Evolutionary conservation across 1,140 invertebrate species (phyloP).

Genomic region (Zeugodacus cucurbitae): DNA sequence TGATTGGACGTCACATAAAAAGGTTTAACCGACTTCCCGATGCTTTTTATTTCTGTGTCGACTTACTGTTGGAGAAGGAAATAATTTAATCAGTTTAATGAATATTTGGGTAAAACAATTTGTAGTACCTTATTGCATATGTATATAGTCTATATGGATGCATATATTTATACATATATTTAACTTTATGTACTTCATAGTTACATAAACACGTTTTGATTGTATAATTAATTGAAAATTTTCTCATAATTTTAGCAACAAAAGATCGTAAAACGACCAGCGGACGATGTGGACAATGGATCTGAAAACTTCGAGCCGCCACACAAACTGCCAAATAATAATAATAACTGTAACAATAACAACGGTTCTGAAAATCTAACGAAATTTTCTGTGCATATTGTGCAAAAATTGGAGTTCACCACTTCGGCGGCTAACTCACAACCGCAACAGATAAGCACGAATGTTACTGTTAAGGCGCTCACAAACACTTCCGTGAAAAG

Average conservation of each 20-base stretch:
- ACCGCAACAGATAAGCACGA: conserved; percentile 90
- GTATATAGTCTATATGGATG: not conserved
- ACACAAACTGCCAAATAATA: conserved; percentile 80
- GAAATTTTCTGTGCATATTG: conserved; percentile 90
- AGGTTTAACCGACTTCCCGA: not conserved
- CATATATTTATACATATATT: not conserved
- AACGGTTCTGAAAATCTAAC: conserved; percentile 72
- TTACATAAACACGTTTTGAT: no score
- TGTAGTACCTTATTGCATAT: not conserved
- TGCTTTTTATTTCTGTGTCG: not conserved
- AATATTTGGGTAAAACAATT: conserved; percentile 9
- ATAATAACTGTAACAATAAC: conserved; percentile 66
- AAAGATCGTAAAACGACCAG: conserved; percentile 80
- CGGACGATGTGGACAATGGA: conserved; percentile 77
- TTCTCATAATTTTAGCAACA: conserved; percentile 76
- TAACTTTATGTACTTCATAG: not conserved
- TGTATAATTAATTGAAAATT: no score
- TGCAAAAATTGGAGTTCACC: conserved; percentile 88
- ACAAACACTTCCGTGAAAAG: conserved; percentile 86
- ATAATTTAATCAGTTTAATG: conserved; percentile 1
- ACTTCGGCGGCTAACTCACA: conserved; percentile 83
- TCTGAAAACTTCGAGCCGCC: conserved; percentile 76
- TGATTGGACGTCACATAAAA: not conserved
- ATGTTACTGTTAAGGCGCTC: conserved; percentile 90
- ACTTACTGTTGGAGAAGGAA: not conserved